These are phyloP conservation scores for Sebastes melanostomus DNA, from an alignment of 2,797 vertebrate species.

Conservation along the genomic window DNA sequence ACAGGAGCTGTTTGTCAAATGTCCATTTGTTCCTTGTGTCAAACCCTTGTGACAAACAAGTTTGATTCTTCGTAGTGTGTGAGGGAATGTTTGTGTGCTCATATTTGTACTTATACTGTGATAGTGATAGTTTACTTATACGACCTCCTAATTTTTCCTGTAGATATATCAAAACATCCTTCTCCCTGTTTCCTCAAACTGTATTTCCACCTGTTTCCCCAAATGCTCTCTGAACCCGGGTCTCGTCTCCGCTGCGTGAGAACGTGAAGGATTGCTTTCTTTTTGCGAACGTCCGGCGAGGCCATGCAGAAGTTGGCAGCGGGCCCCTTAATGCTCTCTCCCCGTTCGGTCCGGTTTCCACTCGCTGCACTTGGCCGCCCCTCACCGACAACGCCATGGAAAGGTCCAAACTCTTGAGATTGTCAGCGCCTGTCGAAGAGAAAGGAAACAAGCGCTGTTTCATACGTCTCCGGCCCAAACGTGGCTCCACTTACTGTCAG, in stretches of 20 bases:
- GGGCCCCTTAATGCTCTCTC: not conserved
- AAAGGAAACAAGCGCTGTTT: conserved; percentile 56
- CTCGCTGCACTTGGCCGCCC: conserved; percentile 40
- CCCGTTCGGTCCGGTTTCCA: conserved; percentile 40
- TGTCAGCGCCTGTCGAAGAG: conserved; percentile 40
- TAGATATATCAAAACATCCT: not conserved
- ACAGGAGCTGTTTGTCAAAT: too few species aligned
- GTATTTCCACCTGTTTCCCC: conserved; percentile 7
- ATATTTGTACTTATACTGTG: not conserved
- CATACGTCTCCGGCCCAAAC: conserved; percentile 44
- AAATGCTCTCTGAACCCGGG: not conserved
- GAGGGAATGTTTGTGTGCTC: not conserved
- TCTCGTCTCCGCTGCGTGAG: conserved; percentile 26
- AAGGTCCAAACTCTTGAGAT: conserved; percentile 60
- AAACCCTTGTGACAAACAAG: too few species aligned
- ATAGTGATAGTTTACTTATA: not conserved
- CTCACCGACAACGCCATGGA: conserved; percentile 45
- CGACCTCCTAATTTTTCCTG: not conserved
- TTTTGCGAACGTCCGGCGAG: conserved; percentile 5
- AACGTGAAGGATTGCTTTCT: conserved; percentile 7
- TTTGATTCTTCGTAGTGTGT: not conserved
- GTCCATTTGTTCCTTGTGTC: not conserved
- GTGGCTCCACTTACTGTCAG: conserved; percentile 66
- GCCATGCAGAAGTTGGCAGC: conserved; percentile 32
- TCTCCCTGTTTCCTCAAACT: conserved; percentile 14